Evolutionary conservation across 1,140 invertebrate genomes (phyloP).

Genomic region (Nasonia vitripennis): DNA sequence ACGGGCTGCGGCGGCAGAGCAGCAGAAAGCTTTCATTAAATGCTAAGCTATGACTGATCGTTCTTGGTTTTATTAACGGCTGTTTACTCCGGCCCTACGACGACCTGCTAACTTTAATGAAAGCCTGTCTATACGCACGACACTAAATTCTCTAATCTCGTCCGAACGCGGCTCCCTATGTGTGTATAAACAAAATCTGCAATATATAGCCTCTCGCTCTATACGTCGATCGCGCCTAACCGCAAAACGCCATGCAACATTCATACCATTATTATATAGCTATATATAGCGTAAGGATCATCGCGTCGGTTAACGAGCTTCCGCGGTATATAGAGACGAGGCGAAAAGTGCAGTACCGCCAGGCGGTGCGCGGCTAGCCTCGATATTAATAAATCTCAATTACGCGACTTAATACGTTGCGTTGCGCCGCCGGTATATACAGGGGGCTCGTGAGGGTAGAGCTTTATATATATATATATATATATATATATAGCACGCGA

Average conservation of each 20-base stretch:
- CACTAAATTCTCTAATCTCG: slow-evolving; percentile 26
- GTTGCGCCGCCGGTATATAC: slow-evolving; percentile 65
- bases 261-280: background rate
- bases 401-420: slow-evolving; percentile 67
- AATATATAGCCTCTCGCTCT: no score
- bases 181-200: background rate
- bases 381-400: slow-evolving; percentile 74
- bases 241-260: background rate
- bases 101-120: slow-evolving; percentile 24
- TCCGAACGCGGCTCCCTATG: background rate
- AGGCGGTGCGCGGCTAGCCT: slow-evolving; percentile 42
- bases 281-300: no score
- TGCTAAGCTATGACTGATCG: slow-evolving; percentile 32
- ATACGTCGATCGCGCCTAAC: background rate
- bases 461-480: background rate
- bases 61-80: slow-evolving; percentile 35
- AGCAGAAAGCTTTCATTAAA: slow-evolving; percentile 34
- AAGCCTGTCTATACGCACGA: background rate
- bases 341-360: slow-evolving; percentile 8
- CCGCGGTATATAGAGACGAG: background rate
- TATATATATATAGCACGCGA: background rate
- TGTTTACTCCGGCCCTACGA: slow-evolving; percentile 13
- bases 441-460: slow-evolving; percentile 56
- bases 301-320: no score
- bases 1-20: background rate